Percentiles rank a stretch among this genome's conserved stretches.
Evolutionary conservation across 2,797 vertebrate genomes (phyloP).

Genomic region (Pangasius sanitwongsei): DNA sequence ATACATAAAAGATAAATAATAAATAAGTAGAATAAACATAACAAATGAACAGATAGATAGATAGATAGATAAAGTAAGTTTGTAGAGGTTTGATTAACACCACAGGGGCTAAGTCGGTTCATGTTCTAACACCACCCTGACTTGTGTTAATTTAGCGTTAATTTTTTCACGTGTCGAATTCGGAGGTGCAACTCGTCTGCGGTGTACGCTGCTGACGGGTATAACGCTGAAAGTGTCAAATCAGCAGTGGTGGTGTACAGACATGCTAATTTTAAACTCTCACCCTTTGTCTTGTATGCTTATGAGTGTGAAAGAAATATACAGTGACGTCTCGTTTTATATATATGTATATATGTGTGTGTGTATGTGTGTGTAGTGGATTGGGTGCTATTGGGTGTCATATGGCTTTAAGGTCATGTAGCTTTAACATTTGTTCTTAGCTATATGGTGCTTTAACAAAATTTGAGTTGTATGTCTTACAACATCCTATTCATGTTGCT

Average conservation of each 20-base stretch:
- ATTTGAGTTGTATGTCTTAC: too few species aligned
- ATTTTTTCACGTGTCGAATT: neutral
- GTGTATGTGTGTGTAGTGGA: neutral
- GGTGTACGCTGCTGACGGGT: neutral
- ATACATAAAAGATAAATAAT: neutral
- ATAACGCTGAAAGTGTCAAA: slow-evolving; percentile 3
- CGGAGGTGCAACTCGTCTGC: neutral
- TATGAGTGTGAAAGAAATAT: neutral
- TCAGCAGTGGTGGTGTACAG: neutral
- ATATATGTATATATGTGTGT: neutral
- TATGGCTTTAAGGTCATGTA: neutral
- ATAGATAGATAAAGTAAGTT: neutral
- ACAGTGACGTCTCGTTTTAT: neutral
- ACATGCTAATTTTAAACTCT: slow-evolving; percentile 21
- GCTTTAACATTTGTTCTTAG: neutral
- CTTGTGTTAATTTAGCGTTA: neutral
- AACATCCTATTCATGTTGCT: too few species aligned
- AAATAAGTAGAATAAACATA: neutral
- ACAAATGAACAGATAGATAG: neutral
- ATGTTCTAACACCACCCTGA: neutral
- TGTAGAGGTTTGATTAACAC: neutral
- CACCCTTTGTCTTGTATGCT: neutral
- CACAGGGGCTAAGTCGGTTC: neutral
- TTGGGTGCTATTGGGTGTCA: neutral
- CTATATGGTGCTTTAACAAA: too few species aligned